phyloP scores from a whole-genome alignment of 2,797 vertebrate species.

The Anabas testudineus region DNA sequence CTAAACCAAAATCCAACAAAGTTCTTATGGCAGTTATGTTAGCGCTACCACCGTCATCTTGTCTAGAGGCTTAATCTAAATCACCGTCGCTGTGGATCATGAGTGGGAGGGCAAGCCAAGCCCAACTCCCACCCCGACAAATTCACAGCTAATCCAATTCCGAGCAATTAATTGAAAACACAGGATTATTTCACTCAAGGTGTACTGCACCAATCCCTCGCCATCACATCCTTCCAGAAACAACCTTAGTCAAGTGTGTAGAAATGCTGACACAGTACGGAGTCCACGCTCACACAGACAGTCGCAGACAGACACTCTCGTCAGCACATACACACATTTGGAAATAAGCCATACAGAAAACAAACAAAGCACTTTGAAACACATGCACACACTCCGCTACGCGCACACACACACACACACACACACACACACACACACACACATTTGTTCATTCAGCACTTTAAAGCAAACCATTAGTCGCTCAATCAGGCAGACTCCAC shows the following conservation, averaged over 20 bases:
- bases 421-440: constrained; percentile 23
- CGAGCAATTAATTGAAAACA: constrained; percentile 68
- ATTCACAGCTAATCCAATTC: constrained; percentile 67
- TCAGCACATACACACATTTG: constrained; percentile 39
- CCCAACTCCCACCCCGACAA: neutral
- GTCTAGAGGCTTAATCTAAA: constrained; percentile 39
- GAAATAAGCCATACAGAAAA: constrained; percentile 59
- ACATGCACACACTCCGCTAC: constrained; percentile 46
- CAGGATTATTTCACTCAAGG: constrained; percentile 64
- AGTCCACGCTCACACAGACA: constrained; percentile 17
- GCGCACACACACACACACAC: constrained; percentile 26
- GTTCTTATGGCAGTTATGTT: constrained; percentile 9
- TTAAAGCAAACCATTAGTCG: constrained; percentile 81
- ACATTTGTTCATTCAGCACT: constrained; percentile 74
- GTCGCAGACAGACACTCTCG: constrained; percentile 37
- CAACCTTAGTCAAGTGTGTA: constrained; percentile 47
- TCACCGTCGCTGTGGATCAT: constrained; percentile 25
- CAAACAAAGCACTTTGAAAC: constrained; percentile 65
- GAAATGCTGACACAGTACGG: constrained; percentile 58
- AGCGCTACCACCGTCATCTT: neutral
- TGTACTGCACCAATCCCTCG: constrained; percentile 44
- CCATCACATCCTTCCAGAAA: constrained; percentile 55
- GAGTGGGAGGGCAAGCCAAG: neutral
- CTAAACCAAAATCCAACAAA: neutral
- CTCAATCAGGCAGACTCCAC: constrained; percentile 78